Conservation (phyloP, 1,140 invertebrate species). For the Vanessa tameamea region DNA sequence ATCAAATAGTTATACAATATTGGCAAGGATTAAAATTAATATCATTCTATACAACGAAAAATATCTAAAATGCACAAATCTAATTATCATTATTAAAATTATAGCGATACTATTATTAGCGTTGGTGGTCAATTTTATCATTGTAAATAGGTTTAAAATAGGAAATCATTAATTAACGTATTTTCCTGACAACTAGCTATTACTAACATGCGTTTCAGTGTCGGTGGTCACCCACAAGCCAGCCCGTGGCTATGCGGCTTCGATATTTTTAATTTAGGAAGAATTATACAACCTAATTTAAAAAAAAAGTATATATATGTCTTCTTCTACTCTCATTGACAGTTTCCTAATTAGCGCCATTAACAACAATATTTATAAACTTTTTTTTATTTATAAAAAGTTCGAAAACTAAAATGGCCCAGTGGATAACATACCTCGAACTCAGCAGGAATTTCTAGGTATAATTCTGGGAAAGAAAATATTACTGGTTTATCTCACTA, state of each 20-base stretch:
- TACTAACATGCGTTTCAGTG: slow-evolving; percentile 22
- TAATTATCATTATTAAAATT: slow-evolving; percentile 4
- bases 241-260: neutral
- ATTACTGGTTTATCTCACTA: no score
- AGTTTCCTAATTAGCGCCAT: no score
- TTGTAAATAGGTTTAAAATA: slow-evolving; percentile 20
- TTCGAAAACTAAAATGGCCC: no score
- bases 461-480: no score
- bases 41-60: neutral
- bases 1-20: no score
- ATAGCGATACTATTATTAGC: neutral
- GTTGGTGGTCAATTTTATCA: slow-evolving; percentile 6
- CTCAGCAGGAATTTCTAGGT: no score
- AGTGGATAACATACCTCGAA: no score
- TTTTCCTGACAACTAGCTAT: slow-evolving; percentile 24
- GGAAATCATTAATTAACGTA: slow-evolving; percentile 27
- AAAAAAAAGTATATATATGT: no score
- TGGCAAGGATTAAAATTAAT: neutral
- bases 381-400: no score
- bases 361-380: no score
- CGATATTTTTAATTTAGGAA: slow-evolving; percentile 11
- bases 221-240: slow-evolving; percentile 16
- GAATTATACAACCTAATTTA: neutral
- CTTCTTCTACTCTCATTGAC: no score
- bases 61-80: neutral